Conservation (phyloP, 2,113 vertebrate genomes). For the Leptodactylus fuscus region DNA sequence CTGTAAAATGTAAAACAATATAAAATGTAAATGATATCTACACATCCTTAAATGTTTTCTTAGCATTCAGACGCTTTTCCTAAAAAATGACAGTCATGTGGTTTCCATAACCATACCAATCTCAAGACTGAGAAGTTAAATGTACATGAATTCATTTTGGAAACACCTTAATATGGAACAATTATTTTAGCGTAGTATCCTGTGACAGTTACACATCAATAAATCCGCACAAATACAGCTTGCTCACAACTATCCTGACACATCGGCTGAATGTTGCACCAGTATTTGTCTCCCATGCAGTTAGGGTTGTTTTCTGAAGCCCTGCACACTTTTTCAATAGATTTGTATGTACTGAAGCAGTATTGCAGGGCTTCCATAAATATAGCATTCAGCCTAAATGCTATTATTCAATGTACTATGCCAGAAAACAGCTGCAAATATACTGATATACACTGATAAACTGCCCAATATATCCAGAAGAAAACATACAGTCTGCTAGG, state of each 20-base stretch:
- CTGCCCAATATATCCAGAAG: background rate
- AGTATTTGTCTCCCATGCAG: no score
- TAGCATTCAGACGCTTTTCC: background rate
- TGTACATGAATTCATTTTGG: no score
- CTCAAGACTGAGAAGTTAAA: background rate
- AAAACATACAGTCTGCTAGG: background rate
- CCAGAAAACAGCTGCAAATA: background rate
- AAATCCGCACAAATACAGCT: no score
- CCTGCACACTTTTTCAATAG: background rate
- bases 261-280: no score
- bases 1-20: constrained; percentile 70
- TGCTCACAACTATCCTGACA: no score
- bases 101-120: background rate
- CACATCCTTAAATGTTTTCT: background rate
- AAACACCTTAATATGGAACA: no score
- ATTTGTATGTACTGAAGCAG: background rate
- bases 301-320: background rate
- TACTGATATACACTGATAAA: background rate
- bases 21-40: background rate
- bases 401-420: background rate
- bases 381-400: background rate
- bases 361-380: background rate
- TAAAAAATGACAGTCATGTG: background rate
- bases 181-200: no score
- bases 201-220: no score